Base-by-base conservation (phyloP, 2,888 invertebrate genomes). In the Trachelus troglodyta region DNA sequence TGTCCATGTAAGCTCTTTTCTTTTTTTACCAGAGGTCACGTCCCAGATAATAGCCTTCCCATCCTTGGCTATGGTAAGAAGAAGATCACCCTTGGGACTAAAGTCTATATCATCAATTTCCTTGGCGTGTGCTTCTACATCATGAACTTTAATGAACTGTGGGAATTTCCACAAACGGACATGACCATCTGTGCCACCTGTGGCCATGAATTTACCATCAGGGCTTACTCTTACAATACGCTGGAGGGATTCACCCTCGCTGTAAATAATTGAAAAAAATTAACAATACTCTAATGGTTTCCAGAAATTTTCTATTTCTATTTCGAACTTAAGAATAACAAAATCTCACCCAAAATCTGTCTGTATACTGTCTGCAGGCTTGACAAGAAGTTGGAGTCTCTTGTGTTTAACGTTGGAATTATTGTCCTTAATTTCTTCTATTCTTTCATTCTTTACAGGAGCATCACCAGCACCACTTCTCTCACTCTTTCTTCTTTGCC, bases 31-130 rank as follows among this genome's bases (percentile, higher is more conserved):
- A 71, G 93, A 93, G 74, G 91, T 92, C 12, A 94, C 93, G 87
- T 95, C 93, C 98, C 98, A 99, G 34, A 98, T 92, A 84, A 95
- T 93, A 11, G 96, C 97, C 84, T 95, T 94, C 4, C 96, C 96
- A 92, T 98, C 98, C 92, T 98, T 97, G 0, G 97, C 96, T 83
- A 98, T 96, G 85, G 97, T 97, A 76, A 96, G 96, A 76, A 98
- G 92, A 89, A 94, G 93, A 76, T 94, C 94, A 81, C 96, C 95
- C 88, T 95, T 95, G 2, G 96, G 95, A 92, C 96, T 97, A 89
- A 98, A 96, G 92, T 98, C 98, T 77, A 99, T 91, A 91, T 98
- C 98, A 88, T 98, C 98, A 82, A 99, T 96, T 94, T 98, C 98
- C 92, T 97, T 97, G 77, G 93, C 94, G 88, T 98, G 98, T 68